phyloP scores from a whole-genome alignment of 2,113 vertebrate species.

The Pterocles orientalis region DNA sequence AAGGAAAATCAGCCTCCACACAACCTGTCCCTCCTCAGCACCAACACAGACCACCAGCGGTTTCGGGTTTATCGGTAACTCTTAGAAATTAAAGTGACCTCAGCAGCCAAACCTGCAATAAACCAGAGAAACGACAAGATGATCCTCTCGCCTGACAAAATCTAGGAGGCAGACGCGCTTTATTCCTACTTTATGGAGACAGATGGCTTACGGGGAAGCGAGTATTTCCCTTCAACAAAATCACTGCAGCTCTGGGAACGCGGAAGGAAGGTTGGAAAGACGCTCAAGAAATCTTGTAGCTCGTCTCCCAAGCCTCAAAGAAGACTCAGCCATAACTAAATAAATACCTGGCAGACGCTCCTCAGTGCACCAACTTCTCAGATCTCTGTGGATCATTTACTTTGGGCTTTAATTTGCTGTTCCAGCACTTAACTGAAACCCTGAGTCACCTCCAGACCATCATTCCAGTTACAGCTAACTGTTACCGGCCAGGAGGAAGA shows the following conservation, averaged over 20 bases:
- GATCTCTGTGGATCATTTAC: not conserved
- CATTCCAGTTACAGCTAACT: not conserved
- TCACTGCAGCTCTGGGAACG: fast-evolving
- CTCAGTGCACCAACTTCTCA: not conserved
- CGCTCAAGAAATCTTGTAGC: not conserved
- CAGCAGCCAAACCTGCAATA: not conserved
- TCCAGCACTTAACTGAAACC: not conserved
- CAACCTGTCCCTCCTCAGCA: not conserved
- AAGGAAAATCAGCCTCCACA: too few species aligned
- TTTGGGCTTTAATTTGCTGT: not conserved
- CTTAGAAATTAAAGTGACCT: not conserved
- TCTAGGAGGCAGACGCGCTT: not conserved
- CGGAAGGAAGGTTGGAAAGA: not conserved
- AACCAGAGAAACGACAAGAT: not conserved
- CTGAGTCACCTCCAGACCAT: not conserved
- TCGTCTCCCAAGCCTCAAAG: not conserved
- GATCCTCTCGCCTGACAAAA: not conserved
- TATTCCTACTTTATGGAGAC: not conserved
- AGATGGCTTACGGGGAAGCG: not conserved
- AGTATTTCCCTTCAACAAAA: not conserved
- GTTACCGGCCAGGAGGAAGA: not conserved
- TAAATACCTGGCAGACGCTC: not conserved
- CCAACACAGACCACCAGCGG: not conserved
- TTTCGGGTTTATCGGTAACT: not conserved
- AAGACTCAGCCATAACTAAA: not conserved